Conservation (phyloP, 2,113 vertebrate species). For the Eleginops maclovinus region DNA sequence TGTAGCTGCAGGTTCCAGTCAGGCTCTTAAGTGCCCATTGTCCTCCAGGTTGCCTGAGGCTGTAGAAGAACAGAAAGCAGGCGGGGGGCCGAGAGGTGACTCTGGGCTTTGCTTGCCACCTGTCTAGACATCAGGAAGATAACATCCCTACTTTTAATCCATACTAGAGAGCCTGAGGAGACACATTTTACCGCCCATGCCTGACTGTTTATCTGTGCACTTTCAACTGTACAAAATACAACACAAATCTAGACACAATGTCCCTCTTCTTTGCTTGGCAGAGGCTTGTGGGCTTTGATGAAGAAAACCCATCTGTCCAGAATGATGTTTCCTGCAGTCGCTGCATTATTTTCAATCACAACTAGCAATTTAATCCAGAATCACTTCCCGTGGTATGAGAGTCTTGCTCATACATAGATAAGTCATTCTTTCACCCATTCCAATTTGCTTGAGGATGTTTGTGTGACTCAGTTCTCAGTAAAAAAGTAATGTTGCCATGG, state of each 20-base stretch:
- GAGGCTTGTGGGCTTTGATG: slow-evolving; percentile 32
- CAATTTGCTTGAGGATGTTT: slow-evolving; percentile 59
- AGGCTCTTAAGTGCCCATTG: slow-evolving; percentile 67
- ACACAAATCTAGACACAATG: slow-evolving; percentile 41
- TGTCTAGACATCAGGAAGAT: slow-evolving; percentile 77
- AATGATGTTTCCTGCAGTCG: slow-evolving; percentile 41
- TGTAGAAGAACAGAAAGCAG: slow-evolving; percentile 41
- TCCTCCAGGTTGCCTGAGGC: slow-evolving; percentile 61
- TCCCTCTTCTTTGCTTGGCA: slow-evolving; percentile 20
- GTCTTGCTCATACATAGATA: slow-evolving; percentile 62
- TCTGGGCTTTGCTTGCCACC: slow-evolving; percentile 67
- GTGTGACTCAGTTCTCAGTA: slow-evolving; percentile 28
- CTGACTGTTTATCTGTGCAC: slow-evolving; percentile 54
- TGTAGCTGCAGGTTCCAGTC: slow-evolving; percentile 59
- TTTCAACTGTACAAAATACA: slow-evolving; percentile 38
- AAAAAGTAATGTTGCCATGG: slow-evolving; percentile 17
- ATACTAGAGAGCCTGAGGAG: slow-evolving; percentile 49
- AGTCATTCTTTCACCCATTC: slow-evolving; percentile 60
- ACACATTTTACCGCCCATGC: slow-evolving; percentile 48
- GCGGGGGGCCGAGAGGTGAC: slow-evolving; percentile 42
- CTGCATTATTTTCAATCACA: slow-evolving; percentile 74
- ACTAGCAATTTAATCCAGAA: slow-evolving; percentile 67
- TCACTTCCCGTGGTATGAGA: slow-evolving; percentile 62
- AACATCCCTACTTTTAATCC: slow-evolving; percentile 71
- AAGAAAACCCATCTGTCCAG: slow-evolving; percentile 61